These are phyloP conservation scores for Trissolcus brochymenae DNA, from an alignment of 2,888 invertebrate species.

Conservation along the genomic window DNA sequence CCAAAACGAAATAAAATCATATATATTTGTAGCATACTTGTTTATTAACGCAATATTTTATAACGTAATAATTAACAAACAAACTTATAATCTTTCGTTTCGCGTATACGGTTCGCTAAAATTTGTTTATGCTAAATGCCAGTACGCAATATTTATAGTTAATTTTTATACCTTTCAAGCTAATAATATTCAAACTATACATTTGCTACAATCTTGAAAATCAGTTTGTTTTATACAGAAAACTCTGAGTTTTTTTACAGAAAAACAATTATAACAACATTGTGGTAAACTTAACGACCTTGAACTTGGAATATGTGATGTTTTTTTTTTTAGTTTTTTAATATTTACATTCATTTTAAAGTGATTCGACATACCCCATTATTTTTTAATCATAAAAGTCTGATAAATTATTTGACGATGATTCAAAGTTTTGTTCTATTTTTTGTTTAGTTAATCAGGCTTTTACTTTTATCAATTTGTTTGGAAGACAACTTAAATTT, in stretches of 20 bases:
- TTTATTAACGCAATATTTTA: slow-evolving; percentile 35
- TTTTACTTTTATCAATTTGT: too few relatives aligned
- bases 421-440: too few relatives aligned
- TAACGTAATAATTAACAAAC: slow-evolving; percentile 25
- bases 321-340: too few relatives aligned
- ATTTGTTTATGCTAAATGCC: slow-evolving; percentile 33
- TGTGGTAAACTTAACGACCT: slow-evolving; percentile 18
- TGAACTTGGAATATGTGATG: neutral
- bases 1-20: slow-evolving; percentile 33
- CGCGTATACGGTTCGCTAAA: slow-evolving; percentile 14
- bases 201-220: slow-evolving; percentile 28
- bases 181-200: slow-evolving; percentile 7
- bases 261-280: slow-evolving; percentile 13
- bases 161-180: slow-evolving; percentile 22
- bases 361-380: neutral
- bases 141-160: slow-evolving; percentile 13
- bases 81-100: slow-evolving; percentile 27
- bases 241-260: slow-evolving; percentile 22
- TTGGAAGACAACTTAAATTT: slow-evolving; percentile 14
- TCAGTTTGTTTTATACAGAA: slow-evolving; percentile 21
- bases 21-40: slow-evolving; percentile 29
- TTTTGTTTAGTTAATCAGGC: too few relatives aligned
- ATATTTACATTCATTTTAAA: too few relatives aligned
- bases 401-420: neutral
- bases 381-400: neutral